A percentile compares a stretch with the other conserved stretches of the same genome.
Evolutionary conservation across 2,113 vertebrate species (phyloP).

Genomic region (Dasyornis broadbenti): DNA sequence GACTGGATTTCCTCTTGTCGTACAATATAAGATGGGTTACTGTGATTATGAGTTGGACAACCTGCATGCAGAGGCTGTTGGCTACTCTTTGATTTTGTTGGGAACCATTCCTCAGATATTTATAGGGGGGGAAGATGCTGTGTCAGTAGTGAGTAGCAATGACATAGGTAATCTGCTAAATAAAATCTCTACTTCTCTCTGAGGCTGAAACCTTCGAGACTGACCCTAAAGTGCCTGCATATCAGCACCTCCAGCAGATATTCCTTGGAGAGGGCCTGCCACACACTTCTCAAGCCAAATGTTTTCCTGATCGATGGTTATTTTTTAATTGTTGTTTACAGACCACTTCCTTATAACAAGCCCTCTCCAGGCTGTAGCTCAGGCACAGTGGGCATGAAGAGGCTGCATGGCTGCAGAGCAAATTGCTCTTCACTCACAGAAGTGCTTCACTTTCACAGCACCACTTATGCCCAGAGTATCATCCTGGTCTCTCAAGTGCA

Average conservation of each 20-base stretch:
- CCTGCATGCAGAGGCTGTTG: not conserved
- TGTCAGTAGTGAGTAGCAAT: not conserved
- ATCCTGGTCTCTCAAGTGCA: not conserved
- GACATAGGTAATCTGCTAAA: not conserved
- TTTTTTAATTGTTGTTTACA: constrained; percentile 41
- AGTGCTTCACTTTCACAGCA: not conserved
- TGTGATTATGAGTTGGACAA: not conserved
- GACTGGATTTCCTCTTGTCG: constrained; percentile 41
- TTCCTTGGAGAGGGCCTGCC: not conserved
- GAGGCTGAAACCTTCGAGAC: not conserved
- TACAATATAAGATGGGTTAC: constrained; percentile 15
- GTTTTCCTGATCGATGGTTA: not conserved
- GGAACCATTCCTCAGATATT: not conserved
- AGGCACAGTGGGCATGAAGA: not conserved
- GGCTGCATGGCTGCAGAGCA: not conserved
- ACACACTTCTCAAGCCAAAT: not conserved
- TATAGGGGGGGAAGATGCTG: not conserved
- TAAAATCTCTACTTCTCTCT: not conserved
- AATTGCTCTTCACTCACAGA: not conserved
- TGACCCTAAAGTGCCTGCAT: not conserved
- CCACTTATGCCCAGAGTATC: not conserved
- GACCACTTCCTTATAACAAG: not conserved
- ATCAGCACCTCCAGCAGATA: not conserved
- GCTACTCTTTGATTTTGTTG: not conserved
- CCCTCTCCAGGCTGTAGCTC: not conserved